A percentile compares a stretch with the other conserved stretches of the same genome.
These are phyloP conservation scores for Dolichallabes microphthalmus DNA, from an alignment of 2,113 vertebrate genomes.

Conservation along the genomic window DNA sequence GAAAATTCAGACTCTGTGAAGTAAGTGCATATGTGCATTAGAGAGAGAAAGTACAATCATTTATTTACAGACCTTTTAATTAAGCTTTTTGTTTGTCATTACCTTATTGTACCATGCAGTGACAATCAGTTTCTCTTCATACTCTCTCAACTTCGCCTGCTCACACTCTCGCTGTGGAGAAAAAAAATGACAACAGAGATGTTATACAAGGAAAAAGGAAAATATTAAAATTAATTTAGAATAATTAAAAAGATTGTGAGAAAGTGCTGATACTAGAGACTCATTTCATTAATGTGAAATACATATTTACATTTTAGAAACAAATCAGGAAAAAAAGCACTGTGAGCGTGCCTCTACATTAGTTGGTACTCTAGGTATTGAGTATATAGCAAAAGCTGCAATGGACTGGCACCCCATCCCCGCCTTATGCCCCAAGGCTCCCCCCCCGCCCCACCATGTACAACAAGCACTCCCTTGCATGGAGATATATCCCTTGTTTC, in stretches of 20 bases:
- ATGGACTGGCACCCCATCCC: too few relatives aligned
- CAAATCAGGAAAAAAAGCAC: neutral
- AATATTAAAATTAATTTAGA: neutral
- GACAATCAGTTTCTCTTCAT: slow-evolving; percentile 94
- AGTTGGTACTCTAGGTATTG: neutral
- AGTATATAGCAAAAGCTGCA: too few relatives aligned
- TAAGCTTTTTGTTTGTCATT: neutral
- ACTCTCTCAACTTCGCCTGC: slow-evolving; percentile 86
- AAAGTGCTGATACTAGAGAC: neutral
- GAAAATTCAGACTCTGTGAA: slow-evolving; percentile 85
- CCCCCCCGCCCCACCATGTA: too few relatives aligned
- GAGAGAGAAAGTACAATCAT: neutral
- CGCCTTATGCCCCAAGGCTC: too few relatives aligned
- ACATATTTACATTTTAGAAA: neutral
- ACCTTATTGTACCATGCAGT: slow-evolving; percentile 99
- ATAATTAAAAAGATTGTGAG: neutral
- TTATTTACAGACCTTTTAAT: neutral
- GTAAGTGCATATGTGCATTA: neutral
- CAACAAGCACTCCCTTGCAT: too few relatives aligned
- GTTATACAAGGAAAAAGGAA: neutral
- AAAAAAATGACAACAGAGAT: slow-evolving; percentile 28
- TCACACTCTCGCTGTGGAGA: slow-evolving; percentile 82
- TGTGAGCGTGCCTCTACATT: neutral
- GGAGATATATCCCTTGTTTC: too few relatives aligned
- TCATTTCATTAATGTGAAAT: neutral